Conservation (phyloP, 2,797 vertebrate species). For the Danio tinwini region DNA sequence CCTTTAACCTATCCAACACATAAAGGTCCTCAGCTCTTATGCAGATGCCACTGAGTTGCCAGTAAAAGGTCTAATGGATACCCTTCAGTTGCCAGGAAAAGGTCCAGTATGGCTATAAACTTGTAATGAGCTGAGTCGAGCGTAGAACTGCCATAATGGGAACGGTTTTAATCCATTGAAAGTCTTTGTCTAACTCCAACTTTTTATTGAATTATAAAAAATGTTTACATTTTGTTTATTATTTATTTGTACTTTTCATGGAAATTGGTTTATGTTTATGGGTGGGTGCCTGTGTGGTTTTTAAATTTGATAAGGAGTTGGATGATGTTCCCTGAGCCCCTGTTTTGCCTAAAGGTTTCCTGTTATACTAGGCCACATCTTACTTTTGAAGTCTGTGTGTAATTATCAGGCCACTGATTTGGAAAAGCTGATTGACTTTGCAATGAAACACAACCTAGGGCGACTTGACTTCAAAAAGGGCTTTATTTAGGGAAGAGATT, state of each 20-base stretch:
- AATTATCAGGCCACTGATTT: constrained; percentile 43
- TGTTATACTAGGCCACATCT: constrained; percentile 15
- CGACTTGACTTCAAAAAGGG: constrained; percentile 66
- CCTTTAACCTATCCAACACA: neutral
- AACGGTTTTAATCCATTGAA: constrained; percentile 51
- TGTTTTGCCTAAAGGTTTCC: constrained; percentile 24
- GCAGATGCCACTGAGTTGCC: neutral
- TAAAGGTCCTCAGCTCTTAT: neutral
- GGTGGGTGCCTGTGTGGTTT: neutral
- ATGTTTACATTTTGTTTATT: neutral
- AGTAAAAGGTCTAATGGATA: constrained; percentile 14
- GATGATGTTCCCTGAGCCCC: neutral
- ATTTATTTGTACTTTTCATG: neutral
- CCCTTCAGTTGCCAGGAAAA: constrained; percentile 53
- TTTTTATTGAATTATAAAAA: neutral
- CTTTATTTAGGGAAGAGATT: constrained; percentile 65
- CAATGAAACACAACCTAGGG: constrained; percentile 59
- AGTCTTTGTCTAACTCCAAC: constrained; percentile 1
- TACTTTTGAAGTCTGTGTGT: constrained; percentile 36
- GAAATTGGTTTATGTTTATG: constrained; percentile 19
- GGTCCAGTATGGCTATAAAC: constrained; percentile 61
- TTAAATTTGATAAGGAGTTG: constrained; percentile 33
- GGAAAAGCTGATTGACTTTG: constrained; percentile 61
- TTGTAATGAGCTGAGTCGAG: constrained; percentile 56
- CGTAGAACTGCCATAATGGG: constrained; percentile 27